Base-by-base conservation (phyloP, 2,888 invertebrate species). In the Oligia fasciuncula region DNA sequence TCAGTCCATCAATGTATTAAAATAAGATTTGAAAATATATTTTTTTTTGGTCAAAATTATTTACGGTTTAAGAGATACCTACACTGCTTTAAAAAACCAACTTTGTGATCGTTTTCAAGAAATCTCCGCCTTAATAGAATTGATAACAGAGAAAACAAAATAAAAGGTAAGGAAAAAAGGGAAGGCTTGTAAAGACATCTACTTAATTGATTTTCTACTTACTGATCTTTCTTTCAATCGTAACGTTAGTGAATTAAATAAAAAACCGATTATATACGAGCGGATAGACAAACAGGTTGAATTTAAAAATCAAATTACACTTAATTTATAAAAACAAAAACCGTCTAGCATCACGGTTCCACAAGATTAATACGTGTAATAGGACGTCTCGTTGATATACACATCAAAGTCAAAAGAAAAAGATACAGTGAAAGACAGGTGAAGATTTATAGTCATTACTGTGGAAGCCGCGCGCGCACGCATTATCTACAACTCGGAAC, bases 381-480 rank as follows among this genome's bases (percentile, higher is more conserved):
- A 92, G 90, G 92, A 94, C 91, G 93, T 92, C 90, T 90, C 91
- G 91, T 90, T 93, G 95, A 94, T 94, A 94, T 87, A 93, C 92
- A 92, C 92, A 93, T 95, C 95, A 93, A 93, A 93, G 89, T 88
- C 89, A 86, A 89, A 93, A 94, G 92, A 93, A 95, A 93, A 93
- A 92, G 87, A 90, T 91, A 92, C 89, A 90, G 85, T 87, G 87
- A 90, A 89, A 91, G 94, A 92, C 93, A 93, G 93, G 89, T 89
- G 89, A 94, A 95, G 96, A 96, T 96, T 96, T 95, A 96, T 96
- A 90, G 93, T 92, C 93, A 93, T 94, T 93, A 92, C 90, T 84
- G 86, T 81, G 81, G 88, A 85, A 84, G 91, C 89, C 90, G 92
- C 88, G 89, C 89, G 87, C 87, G 87, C 88, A 90, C 87, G 87